Conservation (phyloP, 2,113 vertebrate genomes). For the Salvelinus fontinalis region DNA sequence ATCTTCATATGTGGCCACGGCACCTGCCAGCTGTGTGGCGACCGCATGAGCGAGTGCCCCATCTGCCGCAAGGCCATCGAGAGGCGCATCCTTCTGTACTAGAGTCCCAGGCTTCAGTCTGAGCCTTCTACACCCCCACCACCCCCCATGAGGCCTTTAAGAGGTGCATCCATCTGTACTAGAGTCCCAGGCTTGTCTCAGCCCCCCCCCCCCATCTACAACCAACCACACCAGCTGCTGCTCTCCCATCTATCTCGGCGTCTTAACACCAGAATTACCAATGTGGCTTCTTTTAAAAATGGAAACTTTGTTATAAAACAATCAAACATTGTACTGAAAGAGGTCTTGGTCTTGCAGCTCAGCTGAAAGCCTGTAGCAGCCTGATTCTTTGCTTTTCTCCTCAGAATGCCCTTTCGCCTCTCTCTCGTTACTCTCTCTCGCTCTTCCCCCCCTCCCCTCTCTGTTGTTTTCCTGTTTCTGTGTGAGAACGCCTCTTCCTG, state of each 20-base stretch:
- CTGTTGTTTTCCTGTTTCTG: slow-evolving; percentile 1
- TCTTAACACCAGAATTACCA: not conserved
- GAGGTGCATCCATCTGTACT: too few species aligned
- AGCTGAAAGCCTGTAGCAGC: slow-evolving; percentile 9
- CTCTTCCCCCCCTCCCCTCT: not conserved
- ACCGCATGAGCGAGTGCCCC: slow-evolving; percentile 98
- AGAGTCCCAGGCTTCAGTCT: slow-evolving; percentile 41
- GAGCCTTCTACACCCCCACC: slow-evolving; percentile 28
- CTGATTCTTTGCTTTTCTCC: not conserved
- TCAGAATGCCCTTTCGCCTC: not conserved
- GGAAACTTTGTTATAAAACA: slow-evolving; percentile 49
- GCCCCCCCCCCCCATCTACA: slow-evolving; percentile 13
- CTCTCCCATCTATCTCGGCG: slow-evolving; percentile 35
- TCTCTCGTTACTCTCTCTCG: too few species aligned
- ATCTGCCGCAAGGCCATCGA: slow-evolving; percentile 99
- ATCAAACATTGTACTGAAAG: not conserved
- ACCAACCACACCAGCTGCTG: slow-evolving; percentile 42
- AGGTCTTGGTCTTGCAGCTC: slow-evolving; percentile 6
- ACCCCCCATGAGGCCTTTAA: not conserved
- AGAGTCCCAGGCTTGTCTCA: slow-evolving; percentile 40
- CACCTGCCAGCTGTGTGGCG: slow-evolving; percentile 96
- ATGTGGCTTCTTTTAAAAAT: slow-evolving; percentile 26
- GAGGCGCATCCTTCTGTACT: slow-evolving; percentile 95
- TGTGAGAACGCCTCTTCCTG: not conserved
- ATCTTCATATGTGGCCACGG: slow-evolving; percentile 99